Evolutionary conservation across 1,140 invertebrate genomes (phyloP).

Genomic region (Brachionus rubens): DNA sequence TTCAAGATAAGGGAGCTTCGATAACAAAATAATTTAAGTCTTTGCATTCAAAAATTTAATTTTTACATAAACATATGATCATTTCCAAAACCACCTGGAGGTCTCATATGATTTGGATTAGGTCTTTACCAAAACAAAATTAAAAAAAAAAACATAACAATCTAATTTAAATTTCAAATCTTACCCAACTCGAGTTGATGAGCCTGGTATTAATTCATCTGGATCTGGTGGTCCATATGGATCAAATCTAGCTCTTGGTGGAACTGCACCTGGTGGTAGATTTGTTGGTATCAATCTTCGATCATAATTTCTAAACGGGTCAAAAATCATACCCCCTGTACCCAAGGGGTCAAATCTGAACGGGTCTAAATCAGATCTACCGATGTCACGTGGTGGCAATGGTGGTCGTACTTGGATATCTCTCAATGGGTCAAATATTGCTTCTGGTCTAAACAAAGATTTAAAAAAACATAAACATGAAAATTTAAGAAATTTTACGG

Average conservation of each 20-base stretch:
- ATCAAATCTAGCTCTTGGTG: constrained; percentile 23
- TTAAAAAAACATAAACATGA: not conserved
- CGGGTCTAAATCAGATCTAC: constrained; percentile 29
- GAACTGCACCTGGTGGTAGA: constrained; percentile 25
- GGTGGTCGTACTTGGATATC: not conserved
- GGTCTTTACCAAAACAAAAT: too few relatives aligned
- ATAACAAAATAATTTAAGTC: too few relatives aligned
- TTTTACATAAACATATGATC: constrained; percentile 35
- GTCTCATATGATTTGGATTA: constrained; percentile 22
- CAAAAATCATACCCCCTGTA: constrained; percentile 33
- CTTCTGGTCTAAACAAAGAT: constrained; percentile 5
- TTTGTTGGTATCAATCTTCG: constrained; percentile 22
- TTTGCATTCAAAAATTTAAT: too few relatives aligned
- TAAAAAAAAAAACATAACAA: not conserved
- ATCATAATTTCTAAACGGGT: constrained; percentile 29
- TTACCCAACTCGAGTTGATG: constrained; percentile 32
- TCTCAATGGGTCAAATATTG: constrained; percentile 14
- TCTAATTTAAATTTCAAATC: not conserved
- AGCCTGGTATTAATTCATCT: constrained; percentile 22
- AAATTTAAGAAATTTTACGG: not conserved
- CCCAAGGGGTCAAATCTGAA: constrained; percentile 6
- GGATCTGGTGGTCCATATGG: constrained; percentile 29
- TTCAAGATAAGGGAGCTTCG: too few relatives aligned
- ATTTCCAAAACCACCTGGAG: constrained; percentile 20
- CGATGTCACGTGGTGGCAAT: constrained; percentile 16